Percentiles rank a stretch among this genome's conserved stretches.
Evolutionary conservation across 1,140 invertebrate species (phyloP).

Genomic region (Lanistes nyassanus): DNA sequence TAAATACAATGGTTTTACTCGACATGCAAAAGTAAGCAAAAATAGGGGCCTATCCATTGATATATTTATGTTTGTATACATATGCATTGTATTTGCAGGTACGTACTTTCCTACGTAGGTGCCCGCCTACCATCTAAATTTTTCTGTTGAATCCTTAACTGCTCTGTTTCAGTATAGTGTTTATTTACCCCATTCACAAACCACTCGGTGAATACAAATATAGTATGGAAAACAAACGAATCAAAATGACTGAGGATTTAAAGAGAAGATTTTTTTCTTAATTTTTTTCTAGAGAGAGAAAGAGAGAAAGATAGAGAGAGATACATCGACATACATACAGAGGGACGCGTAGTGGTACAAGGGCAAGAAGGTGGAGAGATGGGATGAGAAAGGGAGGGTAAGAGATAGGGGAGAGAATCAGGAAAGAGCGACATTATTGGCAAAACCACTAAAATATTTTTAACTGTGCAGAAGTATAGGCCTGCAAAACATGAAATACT

Average conservation of each 20-base stretch:
- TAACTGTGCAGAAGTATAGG: neutral
- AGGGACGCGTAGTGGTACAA: neutral
- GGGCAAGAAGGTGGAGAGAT: neutral
- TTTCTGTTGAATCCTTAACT: neutral
- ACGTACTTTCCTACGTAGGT: too few relatives aligned
- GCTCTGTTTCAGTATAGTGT: neutral
- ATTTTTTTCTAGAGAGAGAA: neutral
- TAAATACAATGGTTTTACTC: too few relatives aligned
- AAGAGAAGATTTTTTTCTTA: neutral
- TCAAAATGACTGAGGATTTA: neutral
- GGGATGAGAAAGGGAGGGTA: neutral
- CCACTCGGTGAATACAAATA: neutral
- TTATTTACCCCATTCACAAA: neutral
- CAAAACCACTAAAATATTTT: neutral
- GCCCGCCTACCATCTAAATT: too few relatives aligned
- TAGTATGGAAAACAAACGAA: neutral
- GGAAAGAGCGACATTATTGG: too few relatives aligned
- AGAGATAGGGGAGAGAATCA: neutral
- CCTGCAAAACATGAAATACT: neutral
- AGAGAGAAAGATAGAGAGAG: conserved; percentile 9
- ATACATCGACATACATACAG: neutral
- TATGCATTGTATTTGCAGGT: too few relatives aligned
- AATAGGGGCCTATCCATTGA: too few relatives aligned
- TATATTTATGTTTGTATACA: too few relatives aligned
- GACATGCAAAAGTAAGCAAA: too few relatives aligned